A percentile compares a stretch with the other conserved stretches of the same genome.
phyloP scores from a whole-genome alignment of 2,113 vertebrate species.

The Oryzias celebensis region DNA sequence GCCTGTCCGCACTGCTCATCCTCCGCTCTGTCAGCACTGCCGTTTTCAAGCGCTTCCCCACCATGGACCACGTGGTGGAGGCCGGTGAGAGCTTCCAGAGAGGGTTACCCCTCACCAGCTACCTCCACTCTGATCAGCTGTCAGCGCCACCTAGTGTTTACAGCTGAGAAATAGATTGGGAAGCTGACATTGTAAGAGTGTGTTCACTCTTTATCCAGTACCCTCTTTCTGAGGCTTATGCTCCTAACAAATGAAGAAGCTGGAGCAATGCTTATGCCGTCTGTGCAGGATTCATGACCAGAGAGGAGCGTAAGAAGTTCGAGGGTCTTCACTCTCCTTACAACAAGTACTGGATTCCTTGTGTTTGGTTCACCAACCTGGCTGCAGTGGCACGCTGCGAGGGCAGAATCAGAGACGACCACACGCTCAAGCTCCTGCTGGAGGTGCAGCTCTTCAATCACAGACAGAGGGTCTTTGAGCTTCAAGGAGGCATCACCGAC shows the following conservation, averaged over 20 bases:
- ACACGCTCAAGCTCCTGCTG: slow-evolving; percentile 86
- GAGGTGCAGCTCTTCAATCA: slow-evolving; percentile 73
- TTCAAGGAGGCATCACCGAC: too few relatives aligned
- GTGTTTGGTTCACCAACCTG: slow-evolving; percentile 91
- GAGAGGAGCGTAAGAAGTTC: slow-evolving; percentile 88
- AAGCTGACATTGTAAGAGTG: too few relatives aligned
- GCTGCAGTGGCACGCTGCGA: slow-evolving; percentile 85
- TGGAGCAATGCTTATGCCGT: not conserved
- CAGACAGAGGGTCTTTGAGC: not conserved
- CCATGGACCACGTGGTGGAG: slow-evolving; percentile 91
- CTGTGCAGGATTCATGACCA: slow-evolving; percentile 88
- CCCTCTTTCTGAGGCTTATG: too few relatives aligned
- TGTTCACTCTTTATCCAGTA: too few relatives aligned
- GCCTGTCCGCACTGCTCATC: slow-evolving; percentile 88
- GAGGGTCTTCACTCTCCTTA: slow-evolving; percentile 88
- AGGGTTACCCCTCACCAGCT: too few relatives aligned
- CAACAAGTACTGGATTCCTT: slow-evolving; percentile 95
- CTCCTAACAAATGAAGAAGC: not conserved
- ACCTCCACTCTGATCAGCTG: too few relatives aligned
- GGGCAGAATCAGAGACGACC: slow-evolving; percentile 86
- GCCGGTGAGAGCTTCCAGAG: slow-evolving; percentile 76
- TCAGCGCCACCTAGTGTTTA: not conserved
- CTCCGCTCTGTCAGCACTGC: slow-evolving; percentile 91
- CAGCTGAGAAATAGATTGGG: too few relatives aligned
- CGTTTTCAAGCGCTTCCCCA: slow-evolving; percentile 91